Evolutionary conservation across 2,113 vertebrate species (phyloP), one percentile per base, ranked within the genome.

Genomic region (Pogonocichla stellata): DNA sequence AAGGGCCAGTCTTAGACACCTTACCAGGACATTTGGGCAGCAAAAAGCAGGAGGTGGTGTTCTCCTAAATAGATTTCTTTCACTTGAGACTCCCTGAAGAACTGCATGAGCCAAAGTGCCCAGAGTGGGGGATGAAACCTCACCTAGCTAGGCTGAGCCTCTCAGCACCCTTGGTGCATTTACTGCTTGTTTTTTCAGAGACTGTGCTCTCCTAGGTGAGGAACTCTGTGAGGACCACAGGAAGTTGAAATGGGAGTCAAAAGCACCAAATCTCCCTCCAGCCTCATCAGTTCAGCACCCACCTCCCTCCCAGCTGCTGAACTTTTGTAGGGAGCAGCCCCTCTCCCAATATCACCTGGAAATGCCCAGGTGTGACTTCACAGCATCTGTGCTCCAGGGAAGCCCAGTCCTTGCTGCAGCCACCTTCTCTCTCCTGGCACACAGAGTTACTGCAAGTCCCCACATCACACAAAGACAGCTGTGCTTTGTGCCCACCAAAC

Each of bases 121-220:
- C 0, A 0, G 24, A 47, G 14, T 2, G 5, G 4, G 26, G 4
- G 7, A 29, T 26, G 9, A 82, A 92, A 38, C 15, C 24, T 25
- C 48, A 53, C 42, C 36, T 19, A 33, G 22, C 19, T 31, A 47
- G 23, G 43, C 74, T 85, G 48, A 85, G 48, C 34, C 50, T 31
- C 19, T 40, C 11, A 12, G 42, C 23, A 31, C 31, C 26, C 8
- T 29, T 6, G 0, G 12, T 29, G 25, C 12, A 18, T 60, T 60
- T 40, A 43, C 10, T 62, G 29, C 36, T 56, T 13, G 0, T 36
- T 40, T 42, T 74, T 45, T 14, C 48, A 65, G 40, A 60, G 9
- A 12, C 14, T 2, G 0, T 42, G 8, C 29, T 79, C 40, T 79
- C 29, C 23, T 25, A 14, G 6, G 12, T 51, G 45, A 82, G 19